phyloP scores from a whole-genome alignment of 2,888 invertebrate species.

The Ophioninae sp. region DNA sequence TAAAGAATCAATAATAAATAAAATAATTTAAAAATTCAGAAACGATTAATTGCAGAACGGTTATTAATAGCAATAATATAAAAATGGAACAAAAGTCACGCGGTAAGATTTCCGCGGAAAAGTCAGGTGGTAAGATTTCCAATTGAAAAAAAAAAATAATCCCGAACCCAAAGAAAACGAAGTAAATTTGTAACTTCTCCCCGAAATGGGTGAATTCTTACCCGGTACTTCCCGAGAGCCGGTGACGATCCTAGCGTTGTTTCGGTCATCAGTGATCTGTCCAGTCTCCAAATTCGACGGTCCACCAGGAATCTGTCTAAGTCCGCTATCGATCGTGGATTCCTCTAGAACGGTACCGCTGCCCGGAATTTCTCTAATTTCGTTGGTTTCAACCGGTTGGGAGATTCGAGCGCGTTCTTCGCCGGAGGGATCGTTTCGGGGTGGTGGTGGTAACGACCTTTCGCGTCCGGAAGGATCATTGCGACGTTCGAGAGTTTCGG shows the following conservation, averaged over 20 bases:
- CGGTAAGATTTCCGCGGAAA: too few relatives aligned
- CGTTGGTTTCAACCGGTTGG: slow-evolving; percentile 71
- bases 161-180: too few relatives aligned
- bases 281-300: slow-evolving; percentile 75
- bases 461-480: slow-evolving; percentile 79
- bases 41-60: too few relatives aligned
- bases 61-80: too few relatives aligned
- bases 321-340: slow-evolving; percentile 67
- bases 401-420: slow-evolving; percentile 72
- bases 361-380: slow-evolving; percentile 76
- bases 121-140: too few relatives aligned
- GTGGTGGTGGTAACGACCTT: slow-evolving; percentile 73
- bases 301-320: slow-evolving; percentile 77
- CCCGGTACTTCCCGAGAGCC: slow-evolving; percentile 76
- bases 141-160: too few relatives aligned
- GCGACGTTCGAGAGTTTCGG: slow-evolving; percentile 73
- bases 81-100: too few relatives aligned
- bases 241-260: slow-evolving; percentile 75
- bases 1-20: too few relatives aligned
- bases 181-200: too few relatives aligned
- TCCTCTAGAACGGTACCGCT: slow-evolving; percentile 74
- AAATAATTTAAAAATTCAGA: too few relatives aligned
- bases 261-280: slow-evolving; percentile 72
- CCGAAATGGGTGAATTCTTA: slow-evolving; percentile 62
- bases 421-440: slow-evolving; percentile 78